Percentiles rank a stretch among this genome's conserved stretches.
Conservation (phyloP, 2,113 vertebrate species). For the Dendrocopos noguchii region DNA sequence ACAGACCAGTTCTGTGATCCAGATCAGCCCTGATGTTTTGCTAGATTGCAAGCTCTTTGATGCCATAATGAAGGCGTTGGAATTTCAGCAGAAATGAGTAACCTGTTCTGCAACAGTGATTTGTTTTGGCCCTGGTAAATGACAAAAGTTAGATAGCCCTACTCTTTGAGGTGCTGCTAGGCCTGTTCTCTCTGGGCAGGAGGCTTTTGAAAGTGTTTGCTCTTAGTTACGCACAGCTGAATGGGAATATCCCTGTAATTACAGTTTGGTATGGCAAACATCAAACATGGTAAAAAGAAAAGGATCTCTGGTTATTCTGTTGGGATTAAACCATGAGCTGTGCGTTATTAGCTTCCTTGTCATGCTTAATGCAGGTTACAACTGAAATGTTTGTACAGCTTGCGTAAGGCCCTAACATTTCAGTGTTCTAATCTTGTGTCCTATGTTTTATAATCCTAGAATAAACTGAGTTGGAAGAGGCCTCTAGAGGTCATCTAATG, state of each 20-base stretch:
- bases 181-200: background rate
- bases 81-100: background rate
- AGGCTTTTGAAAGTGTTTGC: background rate
- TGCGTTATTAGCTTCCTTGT: constrained; percentile 5
- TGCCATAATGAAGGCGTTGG: constrained; percentile 19
- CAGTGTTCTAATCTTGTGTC: background rate
- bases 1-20: background rate
- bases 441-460: background rate
- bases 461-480: too few species aligned
- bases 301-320: background rate
- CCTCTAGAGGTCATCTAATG: too few species aligned
- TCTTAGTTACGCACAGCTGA: background rate
- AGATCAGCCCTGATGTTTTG: background rate
- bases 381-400: background rate
- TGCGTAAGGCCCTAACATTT: background rate
- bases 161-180: background rate
- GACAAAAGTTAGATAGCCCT: background rate
- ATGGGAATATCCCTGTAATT: constrained; percentile 44
- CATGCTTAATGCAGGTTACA: background rate
- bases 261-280: constrained; percentile 1
- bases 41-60: constrained; percentile 15
- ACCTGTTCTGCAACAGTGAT: constrained; percentile 42
- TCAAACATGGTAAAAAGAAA: constrained; percentile 4
- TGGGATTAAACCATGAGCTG: constrained; percentile 2
- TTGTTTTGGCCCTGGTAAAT: background rate